phyloP scores from a whole-genome alignment of 92 coral and sea anemone species.

The Parazoanthus atlanticus region DNA sequence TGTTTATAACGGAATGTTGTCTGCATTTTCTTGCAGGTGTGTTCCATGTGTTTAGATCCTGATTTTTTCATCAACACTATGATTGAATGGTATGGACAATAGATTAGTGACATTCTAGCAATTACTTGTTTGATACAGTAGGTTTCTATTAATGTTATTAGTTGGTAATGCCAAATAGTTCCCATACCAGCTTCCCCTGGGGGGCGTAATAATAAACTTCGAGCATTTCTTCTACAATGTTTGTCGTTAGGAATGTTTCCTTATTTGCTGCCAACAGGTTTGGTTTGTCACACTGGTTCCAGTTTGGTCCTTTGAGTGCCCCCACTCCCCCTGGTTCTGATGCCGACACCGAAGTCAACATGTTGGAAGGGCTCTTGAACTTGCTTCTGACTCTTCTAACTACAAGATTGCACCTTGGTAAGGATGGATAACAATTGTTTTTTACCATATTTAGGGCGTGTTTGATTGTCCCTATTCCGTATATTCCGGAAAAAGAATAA shows the following conservation, averaged over 20 bases:
- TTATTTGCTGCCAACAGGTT: slow-evolving; percentile 50
- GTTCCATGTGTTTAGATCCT: slow-evolving; percentile 95
- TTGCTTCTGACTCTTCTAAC: slow-evolving; percentile 87
- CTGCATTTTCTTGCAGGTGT: slow-evolving; percentile 61
- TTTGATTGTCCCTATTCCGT: too few species aligned
- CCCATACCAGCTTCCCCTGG: too few species aligned
- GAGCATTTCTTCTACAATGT: not conserved
- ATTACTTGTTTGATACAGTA: not conserved
- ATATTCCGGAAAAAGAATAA: too few species aligned
- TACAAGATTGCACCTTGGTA: slow-evolving; percentile 88
- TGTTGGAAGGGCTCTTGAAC: slow-evolving; percentile 92
- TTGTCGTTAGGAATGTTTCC: not conserved
- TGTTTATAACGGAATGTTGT: too few species aligned
- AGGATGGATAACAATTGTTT: not conserved
- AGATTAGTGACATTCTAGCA: not conserved
- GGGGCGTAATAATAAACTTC: too few species aligned
- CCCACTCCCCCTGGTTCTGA: slow-evolving; percentile 89
- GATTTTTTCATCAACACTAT: slow-evolving; percentile 77
- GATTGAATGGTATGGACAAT: slow-evolving; percentile 76
- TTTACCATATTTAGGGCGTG: too few species aligned
- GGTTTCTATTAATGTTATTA: too few species aligned
- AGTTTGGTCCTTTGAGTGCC: slow-evolving; percentile 79
- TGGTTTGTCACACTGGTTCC: slow-evolving; percentile 92
- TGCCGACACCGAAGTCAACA: slow-evolving; percentile 77
- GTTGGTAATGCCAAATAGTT: too few species aligned